These are phyloP conservation scores for Monopis laevigella DNA, from an alignment of 2,888 invertebrate genomes.

Conservation along the genomic window DNA sequence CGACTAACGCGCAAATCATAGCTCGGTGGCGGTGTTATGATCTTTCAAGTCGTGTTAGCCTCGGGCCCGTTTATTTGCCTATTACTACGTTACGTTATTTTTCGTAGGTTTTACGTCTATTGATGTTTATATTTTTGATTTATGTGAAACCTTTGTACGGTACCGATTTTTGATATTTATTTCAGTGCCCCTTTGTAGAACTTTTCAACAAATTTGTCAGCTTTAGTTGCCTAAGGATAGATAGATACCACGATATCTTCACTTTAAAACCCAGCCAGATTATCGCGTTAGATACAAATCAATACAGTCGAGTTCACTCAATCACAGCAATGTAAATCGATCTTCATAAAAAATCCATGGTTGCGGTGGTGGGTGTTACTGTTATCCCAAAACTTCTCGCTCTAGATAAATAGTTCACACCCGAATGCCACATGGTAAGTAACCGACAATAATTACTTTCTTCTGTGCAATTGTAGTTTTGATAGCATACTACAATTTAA, in stretches of 20 bases:
- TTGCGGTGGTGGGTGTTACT: neutral
- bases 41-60: conserved; percentile 7
- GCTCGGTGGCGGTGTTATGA: conserved; percentile 8
- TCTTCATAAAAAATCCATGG: neutral
- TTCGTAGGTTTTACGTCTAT: neutral
- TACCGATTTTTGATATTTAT: too few relatives aligned
- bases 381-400: conserved; percentile 12
- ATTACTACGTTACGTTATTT: neutral
- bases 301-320: too few relatives aligned
- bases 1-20: conserved; percentile 10
- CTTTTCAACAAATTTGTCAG: too few relatives aligned
- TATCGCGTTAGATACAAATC: too few relatives aligned
- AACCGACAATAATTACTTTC: conserved; percentile 11
- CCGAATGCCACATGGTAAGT: conserved; percentile 8
- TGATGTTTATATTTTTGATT: neutral
- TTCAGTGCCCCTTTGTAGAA: too few relatives aligned
- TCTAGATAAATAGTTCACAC: conserved; percentile 15
- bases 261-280: too few relatives aligned
- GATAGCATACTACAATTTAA: neutral
- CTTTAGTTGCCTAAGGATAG: too few relatives aligned
- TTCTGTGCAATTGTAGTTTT: neutral
- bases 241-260: too few relatives aligned
- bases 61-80: conserved; percentile 7
- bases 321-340: neutral
- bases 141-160: too few relatives aligned